phyloP scores from a whole-genome alignment of 2,797 vertebrate genomes.

The Odontamblyopus lacepedii region DNA sequence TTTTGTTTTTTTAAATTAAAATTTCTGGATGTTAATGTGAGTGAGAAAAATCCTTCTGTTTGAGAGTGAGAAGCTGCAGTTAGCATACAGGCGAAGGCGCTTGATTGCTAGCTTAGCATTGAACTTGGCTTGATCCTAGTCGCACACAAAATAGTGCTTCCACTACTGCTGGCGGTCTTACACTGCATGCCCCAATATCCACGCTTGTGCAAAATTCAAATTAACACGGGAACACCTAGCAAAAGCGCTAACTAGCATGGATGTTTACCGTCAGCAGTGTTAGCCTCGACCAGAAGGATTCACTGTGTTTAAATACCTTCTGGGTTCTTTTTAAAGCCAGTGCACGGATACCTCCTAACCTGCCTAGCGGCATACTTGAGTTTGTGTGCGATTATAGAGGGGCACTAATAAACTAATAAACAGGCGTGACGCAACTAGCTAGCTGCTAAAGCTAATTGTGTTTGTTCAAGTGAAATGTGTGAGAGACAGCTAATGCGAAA shows the following conservation, averaged over 20 bases:
- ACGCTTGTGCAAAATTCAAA: constrained; percentile 1
- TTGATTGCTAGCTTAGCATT: constrained; percentile 33
- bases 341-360: constrained; percentile 52
- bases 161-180: constrained; percentile 34
- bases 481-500: constrained; percentile 16
- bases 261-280: constrained; percentile 19
- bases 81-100: constrained; percentile 12
- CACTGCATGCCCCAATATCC: constrained; percentile 24
- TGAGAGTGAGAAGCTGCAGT: constrained; percentile 7
- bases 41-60: constrained; percentile 4
- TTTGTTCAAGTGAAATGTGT: constrained; percentile 12
- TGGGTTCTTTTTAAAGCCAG: constrained; percentile 40
- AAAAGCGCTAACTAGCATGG: constrained; percentile 26
- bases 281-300: constrained; percentile 40
- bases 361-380: constrained; percentile 53
- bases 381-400: constrained; percentile 29
- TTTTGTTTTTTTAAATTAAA: constrained; percentile 22
- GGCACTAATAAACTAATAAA: constrained; percentile 1
- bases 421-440: constrained; percentile 7
- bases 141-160: constrained; percentile 57
- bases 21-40: constrained; percentile 13
- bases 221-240: not conserved
- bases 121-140: constrained; percentile 18
- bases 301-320: constrained; percentile 54
- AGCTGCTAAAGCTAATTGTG: constrained; percentile 21